A percentile compares a stretch with the other conserved stretches of the same genome.
phyloP scores from a whole-genome alignment of 2,888 invertebrate genomes.

The Drosophila longiperda region DNA sequence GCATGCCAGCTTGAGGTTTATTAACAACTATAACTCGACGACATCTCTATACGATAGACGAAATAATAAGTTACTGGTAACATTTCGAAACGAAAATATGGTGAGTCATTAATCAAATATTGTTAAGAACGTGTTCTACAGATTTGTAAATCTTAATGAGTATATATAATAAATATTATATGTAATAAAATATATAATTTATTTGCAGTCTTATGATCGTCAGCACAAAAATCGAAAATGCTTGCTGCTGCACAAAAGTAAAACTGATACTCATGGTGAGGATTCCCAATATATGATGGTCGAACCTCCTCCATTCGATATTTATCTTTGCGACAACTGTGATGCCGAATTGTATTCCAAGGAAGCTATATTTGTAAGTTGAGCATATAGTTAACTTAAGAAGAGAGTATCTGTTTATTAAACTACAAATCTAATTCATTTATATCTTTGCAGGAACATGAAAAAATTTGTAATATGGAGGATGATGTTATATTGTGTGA shows the following conservation, averaged over 20 bases:
- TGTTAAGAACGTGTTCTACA: neutral
- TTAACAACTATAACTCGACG: constrained; percentile 90
- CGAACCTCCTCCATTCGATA: constrained; percentile 87
- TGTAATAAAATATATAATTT: neutral
- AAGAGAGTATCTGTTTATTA: neutral
- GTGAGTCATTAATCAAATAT: constrained; percentile 82
- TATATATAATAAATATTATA: too few relatives aligned
- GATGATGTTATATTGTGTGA: constrained; percentile 85
- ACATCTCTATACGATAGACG: constrained; percentile 89
- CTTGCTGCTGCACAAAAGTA: constrained; percentile 85
- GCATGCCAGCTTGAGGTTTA: constrained; percentile 88
- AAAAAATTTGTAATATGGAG: constrained; percentile 85
- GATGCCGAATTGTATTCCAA: constrained; percentile 89
- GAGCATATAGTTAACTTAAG: neutral
- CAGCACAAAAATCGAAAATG: constrained; percentile 84
- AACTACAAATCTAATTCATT: neutral
- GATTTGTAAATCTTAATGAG: neutral
- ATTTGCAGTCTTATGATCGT: constrained; percentile 84
- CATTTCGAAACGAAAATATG: constrained; percentile 91
- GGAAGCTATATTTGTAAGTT: constrained; percentile 86
- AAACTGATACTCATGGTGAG: constrained; percentile 74
- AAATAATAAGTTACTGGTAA: constrained; percentile 89
- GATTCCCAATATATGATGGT: constrained; percentile 86
- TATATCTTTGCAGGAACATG: constrained; percentile 84
- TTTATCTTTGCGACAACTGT: constrained; percentile 91